Evolutionary conservation across 1,140 invertebrate species (phyloP).

Genomic region (Drosophila mauritiana): DNA sequence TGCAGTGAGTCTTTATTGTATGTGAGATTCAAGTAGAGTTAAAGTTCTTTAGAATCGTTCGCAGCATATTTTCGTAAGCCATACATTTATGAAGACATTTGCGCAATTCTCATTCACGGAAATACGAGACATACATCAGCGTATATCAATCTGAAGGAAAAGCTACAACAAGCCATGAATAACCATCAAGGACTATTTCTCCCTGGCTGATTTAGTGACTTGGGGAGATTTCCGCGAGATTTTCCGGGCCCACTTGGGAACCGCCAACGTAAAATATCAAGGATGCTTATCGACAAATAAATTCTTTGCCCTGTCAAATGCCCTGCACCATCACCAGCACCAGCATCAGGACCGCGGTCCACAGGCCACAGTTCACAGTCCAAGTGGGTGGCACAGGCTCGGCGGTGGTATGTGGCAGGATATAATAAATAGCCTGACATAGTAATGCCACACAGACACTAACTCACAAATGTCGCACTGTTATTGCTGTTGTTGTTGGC

Average conservation of each 20-base stretch:
- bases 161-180: constrained; percentile 29
- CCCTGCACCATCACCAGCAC: background rate
- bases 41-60: too few relatives aligned
- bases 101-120: background rate
- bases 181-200: constrained; percentile 26
- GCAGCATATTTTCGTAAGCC: background rate
- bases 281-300: constrained; percentile 56
- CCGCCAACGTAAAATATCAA: constrained; percentile 22
- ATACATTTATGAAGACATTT: constrained; percentile 1
- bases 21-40: too few relatives aligned
- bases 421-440: constrained; percentile 50
- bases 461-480: constrained; percentile 59
- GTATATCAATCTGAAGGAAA: constrained; percentile 4
- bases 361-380: background rate
- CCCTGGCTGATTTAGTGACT: constrained; percentile 36
- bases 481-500: constrained; percentile 24
- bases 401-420: constrained; percentile 21
- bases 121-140: constrained; percentile 8
- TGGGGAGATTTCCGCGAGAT: constrained; percentile 33
- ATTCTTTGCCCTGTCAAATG: constrained; percentile 50
- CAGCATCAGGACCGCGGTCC: too few relatives aligned
- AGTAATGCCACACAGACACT: constrained; percentile 67
- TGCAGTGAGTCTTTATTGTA: too few relatives aligned
- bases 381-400: constrained; percentile 6
- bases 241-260: constrained; percentile 14